Evolutionary conservation across 2,888 invertebrate genomes (phyloP), one percentile per base, ranked within the genome.

Genomic region (Phasia obesa): DNA sequence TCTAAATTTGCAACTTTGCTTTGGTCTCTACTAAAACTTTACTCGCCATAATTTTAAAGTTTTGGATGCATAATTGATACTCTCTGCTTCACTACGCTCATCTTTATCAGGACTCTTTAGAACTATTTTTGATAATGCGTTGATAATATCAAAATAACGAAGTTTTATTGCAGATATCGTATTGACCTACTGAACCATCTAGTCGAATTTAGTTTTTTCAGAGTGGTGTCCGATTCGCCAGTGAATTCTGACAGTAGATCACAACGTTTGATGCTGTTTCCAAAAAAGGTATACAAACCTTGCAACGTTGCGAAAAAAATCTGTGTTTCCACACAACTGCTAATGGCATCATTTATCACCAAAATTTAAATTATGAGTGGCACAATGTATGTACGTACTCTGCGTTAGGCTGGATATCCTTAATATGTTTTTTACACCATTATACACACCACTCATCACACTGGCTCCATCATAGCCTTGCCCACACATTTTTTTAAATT

Each of bases 391-490:
- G 31, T 55, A 31, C 6, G 31, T 53, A 27, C 19, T 47, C 51
- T 23, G 51, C 51, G 51, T 51, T 51, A 51, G 51, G 23, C 23
- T 51, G 49, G 21, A 49, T 49, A 49, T 51, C 23, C 27, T 55
- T 60, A 49, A 21, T 25, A n/a, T 35, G 23, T 51, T 23, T 23
- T 49, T 49, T 57, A 57, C 35, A 9, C 35, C 35, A 35, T 35
- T 35, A 35, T 35, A 35, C 35, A 25, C n/a, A 35, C 11, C 47
- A 27, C 25, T 64, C 47, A 38, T 47, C 47, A 47, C 64, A 47
- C 64, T 47, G 64, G 64, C 64, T 44, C 64, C 47, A 64, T 64
- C 64, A 64, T 64, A 64, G 64, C 64, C 47, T 64, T 64, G 47
- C 11, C 27, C 35, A 9, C 35, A 35, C 11, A 9, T 35, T 35